Evolutionary conservation across 2,113 vertebrate genomes (phyloP), one percentile per base, ranked within the genome.

Genomic region (Notothenia coriiceps): DNA sequence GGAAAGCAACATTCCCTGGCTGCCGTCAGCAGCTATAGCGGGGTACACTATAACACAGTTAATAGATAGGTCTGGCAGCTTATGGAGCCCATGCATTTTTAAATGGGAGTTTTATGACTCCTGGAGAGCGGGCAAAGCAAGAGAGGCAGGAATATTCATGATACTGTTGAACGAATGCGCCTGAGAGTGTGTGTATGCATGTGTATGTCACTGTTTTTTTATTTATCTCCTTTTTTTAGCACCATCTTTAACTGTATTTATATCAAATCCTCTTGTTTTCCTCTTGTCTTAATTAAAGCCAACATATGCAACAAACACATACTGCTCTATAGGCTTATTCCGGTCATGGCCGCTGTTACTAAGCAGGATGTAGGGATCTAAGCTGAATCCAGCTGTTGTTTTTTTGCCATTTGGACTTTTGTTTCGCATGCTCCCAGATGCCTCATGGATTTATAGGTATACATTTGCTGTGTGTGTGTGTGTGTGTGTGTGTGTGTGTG

Each of bases 61-160:
- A 92, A 92, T 90, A 88, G 85, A 92, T 84, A 74, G 83, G 72
- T 83, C 87, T 88, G 81, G 81, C 83, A 87, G 84, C 86, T 88
- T 90, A 89, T 91, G 78, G 90, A 84, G 84, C 72, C 86, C 83
- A 89, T 93, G 90, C 90, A 92, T 91, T 91, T 91, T 92, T 90
- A 89, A 93, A 91, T 89, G 87, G n/a, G 80, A 87, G 78, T 86
- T 91, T 92, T 91, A 91, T 89, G 88, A 86, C 70, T 90, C 78
- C 81, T 74, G 54, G 83, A 86, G 83, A 86, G 84, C 55, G 63
- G 67, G 77, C 49, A 46, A 61, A 33, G 35, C 63, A 69, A 60
- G 75, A 74, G 78, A 79, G 68, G 52, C 18, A 44, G 77, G 66
- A 15, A 77, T 75, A 59, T 72, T 66, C 67, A 66, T 82, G 74